Evolutionary conservation across 1,140 invertebrate genomes (phyloP), one percentile per base, ranked within the genome.

Genomic region (Diuraphis noxia): DNA sequence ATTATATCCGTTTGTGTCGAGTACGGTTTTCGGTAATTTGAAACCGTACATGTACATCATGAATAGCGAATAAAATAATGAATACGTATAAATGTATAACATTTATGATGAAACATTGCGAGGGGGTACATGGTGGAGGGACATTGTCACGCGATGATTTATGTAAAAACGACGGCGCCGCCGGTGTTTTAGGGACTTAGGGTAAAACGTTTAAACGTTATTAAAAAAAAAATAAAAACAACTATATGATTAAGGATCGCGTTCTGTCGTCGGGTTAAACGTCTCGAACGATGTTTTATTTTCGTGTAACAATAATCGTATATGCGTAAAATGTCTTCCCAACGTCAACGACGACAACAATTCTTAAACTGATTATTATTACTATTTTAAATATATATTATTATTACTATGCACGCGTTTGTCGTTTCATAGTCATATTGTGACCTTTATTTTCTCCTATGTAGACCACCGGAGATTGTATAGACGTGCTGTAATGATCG

Each of bases 121-220:
- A 86, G 84, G 19, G 21, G 46, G n/a, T n/a, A 13, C n/a, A 6
- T 19, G 84, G 30, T 0, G 84, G 43, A 52, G 25, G 84, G 21
- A 21, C 25, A 40, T 86, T 86, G 84, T 86, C 84, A 86, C 46
- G 84, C 84, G 46, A 86, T 86, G 43, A 86, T 86, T 86, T 49
- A 86, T 52, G 43, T 86, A 84, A 84, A 52, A 36, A 36, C n/a
- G n/a, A 46, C 41, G 84, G 56, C 43, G 81, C n/a, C n/a, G n/a
- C 8, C 17, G 43, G 17, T 52, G 23, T 52, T 86, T 38, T 46
- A 86, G 21, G 41, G 10, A 52, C 49, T 52, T 46, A 86, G 19
- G 41, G 43, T 52, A 25, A 49, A 49, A 86, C 43, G 46, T 86
- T 85, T 86, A 84, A 84, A 43, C 13, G 82, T 84, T 43, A 84